Conservation (phyloP, 2,888 invertebrate genomes). For the Xestia c-nigrum region DNA sequence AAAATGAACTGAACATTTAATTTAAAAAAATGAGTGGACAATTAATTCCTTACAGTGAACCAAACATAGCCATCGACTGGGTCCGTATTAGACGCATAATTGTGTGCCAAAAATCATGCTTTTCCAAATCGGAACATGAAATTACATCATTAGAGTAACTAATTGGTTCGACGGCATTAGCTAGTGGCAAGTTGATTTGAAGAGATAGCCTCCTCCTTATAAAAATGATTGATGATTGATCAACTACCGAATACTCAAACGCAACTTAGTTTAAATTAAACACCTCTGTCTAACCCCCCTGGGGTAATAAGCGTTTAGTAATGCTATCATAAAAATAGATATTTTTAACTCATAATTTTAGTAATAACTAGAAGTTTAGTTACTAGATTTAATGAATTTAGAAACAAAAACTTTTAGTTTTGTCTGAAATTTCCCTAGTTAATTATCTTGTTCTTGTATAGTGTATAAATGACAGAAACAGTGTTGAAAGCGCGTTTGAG, state of each 20-base stretch:
- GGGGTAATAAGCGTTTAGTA: neutral
- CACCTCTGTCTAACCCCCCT: neutral
- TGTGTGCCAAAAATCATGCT: constrained; percentile 29
- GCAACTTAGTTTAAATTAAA: neutral
- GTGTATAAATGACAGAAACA: neutral
- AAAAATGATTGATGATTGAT: constrained; percentile 11
- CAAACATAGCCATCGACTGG: constrained; percentile 16
- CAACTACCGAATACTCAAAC: constrained; percentile 21
- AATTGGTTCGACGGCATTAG: constrained; percentile 55
- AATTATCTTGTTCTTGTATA: neutral
- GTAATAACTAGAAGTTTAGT: neutral
- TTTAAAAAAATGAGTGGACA: neutral
- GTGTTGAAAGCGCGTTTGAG: constrained; percentile 6
- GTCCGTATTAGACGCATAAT: neutral
- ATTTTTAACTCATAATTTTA: neutral
- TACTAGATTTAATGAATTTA: neutral
- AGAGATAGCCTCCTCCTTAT: constrained; percentile 69
- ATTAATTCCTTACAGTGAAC: neutral
- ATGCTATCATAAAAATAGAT: neutral
- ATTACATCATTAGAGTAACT: constrained; percentile 37
- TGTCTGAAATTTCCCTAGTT: neutral
- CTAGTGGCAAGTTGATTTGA: constrained; percentile 58
- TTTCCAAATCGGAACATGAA: constrained; percentile 42
- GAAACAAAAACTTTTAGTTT: neutral
- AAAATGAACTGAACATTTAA: too few species aligned